Conservation (phyloP, 1,140 invertebrate species). For the Drosophila sp. region DNA sequence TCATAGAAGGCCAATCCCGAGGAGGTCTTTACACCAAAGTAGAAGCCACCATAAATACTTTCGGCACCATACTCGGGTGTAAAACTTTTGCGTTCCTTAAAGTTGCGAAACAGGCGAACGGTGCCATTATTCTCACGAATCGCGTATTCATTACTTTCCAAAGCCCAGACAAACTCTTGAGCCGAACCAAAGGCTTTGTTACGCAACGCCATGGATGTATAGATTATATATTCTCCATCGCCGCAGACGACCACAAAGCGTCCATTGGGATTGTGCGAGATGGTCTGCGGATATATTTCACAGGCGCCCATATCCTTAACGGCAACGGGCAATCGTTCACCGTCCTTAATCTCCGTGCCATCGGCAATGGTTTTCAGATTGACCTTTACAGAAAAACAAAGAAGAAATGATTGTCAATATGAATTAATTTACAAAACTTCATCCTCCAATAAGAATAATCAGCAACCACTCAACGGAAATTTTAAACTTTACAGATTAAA, state of each 20-base stretch:
- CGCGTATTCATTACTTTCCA: conserved; percentile 97
- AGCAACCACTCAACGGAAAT: no score
- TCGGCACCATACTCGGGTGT: conserved; percentile 98
- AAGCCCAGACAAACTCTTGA: conserved; percentile 99
- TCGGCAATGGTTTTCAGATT: conserved; percentile 85
- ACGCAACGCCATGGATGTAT: conserved; percentile 99
- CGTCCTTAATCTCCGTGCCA: conserved; percentile 92
- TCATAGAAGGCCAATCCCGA: conserved; percentile 98
- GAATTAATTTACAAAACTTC: no score
- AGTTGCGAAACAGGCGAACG: conserved; percentile 98
- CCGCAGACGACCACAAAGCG: conserved; percentile 99
- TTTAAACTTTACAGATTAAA: no score
- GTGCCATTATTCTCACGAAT: conserved; percentile 95
- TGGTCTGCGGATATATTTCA: conserved; percentile 99
- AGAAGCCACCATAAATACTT: conserved; percentile 97
- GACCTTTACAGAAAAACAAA: conserved; percentile 84
- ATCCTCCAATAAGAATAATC: no score
- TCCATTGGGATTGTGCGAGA: conserved; percentile 99
- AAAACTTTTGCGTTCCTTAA: conserved; percentile 98
- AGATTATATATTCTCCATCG: conserved; percentile 99
- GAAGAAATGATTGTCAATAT: no score
- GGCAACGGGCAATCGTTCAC: conserved; percentile 95
- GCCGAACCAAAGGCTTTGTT: conserved; percentile 99
- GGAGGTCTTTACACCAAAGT: conserved; percentile 97
- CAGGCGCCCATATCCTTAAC: conserved; percentile 99